phyloP scores from a whole-genome alignment of 2,797 vertebrate species.

The Fundulus diaphanus region DNA sequence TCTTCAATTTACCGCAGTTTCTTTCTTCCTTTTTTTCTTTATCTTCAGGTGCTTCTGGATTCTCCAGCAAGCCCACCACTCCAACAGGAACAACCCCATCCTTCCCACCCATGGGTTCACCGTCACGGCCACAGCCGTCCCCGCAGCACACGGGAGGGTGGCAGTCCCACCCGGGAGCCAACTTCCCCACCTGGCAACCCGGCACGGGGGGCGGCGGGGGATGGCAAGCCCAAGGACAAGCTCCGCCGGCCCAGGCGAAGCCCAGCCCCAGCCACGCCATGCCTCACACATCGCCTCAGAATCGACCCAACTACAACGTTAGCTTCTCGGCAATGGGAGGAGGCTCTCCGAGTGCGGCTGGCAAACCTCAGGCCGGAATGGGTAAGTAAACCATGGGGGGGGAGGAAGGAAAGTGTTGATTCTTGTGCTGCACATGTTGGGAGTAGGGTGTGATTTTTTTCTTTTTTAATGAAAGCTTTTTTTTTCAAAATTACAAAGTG shows the following conservation, averaged over 20 bases:
- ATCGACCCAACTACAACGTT: constrained; percentile 96
- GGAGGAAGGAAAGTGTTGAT: neutral
- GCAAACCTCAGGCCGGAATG: constrained; percentile 79
- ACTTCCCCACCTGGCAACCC: constrained; percentile 73
- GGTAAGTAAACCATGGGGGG: constrained; percentile 79
- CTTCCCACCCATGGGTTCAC: constrained; percentile 92
- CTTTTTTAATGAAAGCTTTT: neutral
- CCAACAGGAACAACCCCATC: constrained; percentile 90
- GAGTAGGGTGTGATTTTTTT: neutral
- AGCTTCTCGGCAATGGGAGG: constrained; percentile 89
- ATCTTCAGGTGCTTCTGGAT: constrained; percentile 86
- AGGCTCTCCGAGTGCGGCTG: constrained; percentile 79
- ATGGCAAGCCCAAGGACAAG: constrained; percentile 74
- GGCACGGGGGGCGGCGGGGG: constrained; percentile 53
- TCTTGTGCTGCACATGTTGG: neutral
- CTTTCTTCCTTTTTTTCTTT: neutral
- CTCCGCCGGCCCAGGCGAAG: constrained; percentile 66
- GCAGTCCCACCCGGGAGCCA: constrained; percentile 73
- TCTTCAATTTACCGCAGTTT: neutral
- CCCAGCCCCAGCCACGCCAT: constrained; percentile 80
- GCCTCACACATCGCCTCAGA: constrained; percentile 92
- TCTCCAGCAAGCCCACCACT: constrained; percentile 95
- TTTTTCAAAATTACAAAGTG: neutral
- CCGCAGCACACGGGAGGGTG: constrained; percentile 89
- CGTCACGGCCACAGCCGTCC: constrained; percentile 87